A percentile compares a stretch with the other conserved stretches of the same genome.
phyloP scores from a whole-genome alignment of 1,140 invertebrate species.

The Sinella curviseta region DNA sequence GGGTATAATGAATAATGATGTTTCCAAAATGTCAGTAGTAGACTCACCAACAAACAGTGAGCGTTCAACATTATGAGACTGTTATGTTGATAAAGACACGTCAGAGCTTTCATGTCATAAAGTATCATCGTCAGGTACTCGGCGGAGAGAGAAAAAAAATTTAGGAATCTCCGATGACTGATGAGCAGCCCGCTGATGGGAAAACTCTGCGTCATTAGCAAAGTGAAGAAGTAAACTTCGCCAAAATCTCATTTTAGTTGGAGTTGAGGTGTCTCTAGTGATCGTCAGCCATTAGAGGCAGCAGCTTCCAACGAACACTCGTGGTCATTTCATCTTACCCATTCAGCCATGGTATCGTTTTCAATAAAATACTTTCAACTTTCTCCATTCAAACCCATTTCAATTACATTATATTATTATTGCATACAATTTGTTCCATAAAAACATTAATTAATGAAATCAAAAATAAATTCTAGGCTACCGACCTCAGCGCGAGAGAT shows the following conservation, averaged over 20 bases:
- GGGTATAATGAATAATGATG: not conserved
- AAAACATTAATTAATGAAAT: not conserved
- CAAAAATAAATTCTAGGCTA: constrained; percentile 61
- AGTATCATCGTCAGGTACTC: no score
- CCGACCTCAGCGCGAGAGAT: constrained; percentile 68
- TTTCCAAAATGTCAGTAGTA: not conserved
- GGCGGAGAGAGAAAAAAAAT: no score
- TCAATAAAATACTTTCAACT: not conserved
- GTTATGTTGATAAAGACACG: not conserved
- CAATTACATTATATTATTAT: no score
- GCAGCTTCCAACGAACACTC: not conserved
- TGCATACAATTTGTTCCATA: no score
- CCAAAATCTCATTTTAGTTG: constrained; percentile 12
- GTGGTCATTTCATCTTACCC: not conserved
- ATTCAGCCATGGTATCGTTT: not conserved
- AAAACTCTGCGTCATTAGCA: not conserved
- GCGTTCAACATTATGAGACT: not conserved
- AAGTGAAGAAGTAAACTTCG: not conserved
- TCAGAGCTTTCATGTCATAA: not conserved
- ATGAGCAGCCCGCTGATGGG: not conserved
- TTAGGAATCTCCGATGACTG: not conserved
- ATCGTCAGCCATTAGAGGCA: constrained; percentile 11
- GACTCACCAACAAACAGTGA: no score
- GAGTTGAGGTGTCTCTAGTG: constrained; percentile 12
- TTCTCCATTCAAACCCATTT: not conserved